Conservation (phyloP, 2,797 vertebrate species). For the Perodicticus potto region DNA sequence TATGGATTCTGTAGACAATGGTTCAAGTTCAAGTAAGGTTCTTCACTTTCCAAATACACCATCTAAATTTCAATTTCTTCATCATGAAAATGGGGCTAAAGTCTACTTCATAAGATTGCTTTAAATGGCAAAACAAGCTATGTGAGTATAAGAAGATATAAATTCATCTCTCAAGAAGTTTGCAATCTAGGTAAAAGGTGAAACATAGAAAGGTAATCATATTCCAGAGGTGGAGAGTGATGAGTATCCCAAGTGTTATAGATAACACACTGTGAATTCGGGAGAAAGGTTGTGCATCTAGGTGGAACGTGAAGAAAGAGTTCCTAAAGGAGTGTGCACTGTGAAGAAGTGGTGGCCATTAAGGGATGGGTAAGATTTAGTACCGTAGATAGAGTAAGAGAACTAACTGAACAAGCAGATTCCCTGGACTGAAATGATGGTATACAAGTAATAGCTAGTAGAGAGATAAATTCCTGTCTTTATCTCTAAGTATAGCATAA, state of each 20-base stretch:
- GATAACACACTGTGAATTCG: neutral
- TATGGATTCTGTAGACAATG: neutral
- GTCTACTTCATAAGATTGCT: neutral
- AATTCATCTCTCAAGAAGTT: constrained; percentile 7
- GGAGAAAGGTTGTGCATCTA: neutral
- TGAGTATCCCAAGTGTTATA: neutral
- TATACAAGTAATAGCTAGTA: neutral
- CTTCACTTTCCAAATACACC: constrained; percentile 10
- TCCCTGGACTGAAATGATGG: neutral
- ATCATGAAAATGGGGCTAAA: neutral
- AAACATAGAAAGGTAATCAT: neutral
- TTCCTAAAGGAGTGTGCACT: neutral
- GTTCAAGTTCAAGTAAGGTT: constrained; percentile 33
- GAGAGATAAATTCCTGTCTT: neutral
- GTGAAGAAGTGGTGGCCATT: neutral
- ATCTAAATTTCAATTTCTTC: constrained; percentile 38
- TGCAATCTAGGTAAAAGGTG: neutral
- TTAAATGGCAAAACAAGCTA: constrained; percentile 37
- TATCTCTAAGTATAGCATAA: neutral
- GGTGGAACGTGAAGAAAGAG: neutral
- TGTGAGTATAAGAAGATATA: neutral
- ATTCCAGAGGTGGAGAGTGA: neutral
- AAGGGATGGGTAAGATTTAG: constrained; percentile 1
- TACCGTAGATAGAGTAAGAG: neutral
- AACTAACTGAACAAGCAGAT: neutral